Conservation (phyloP, 2,888 invertebrate genomes). For the Torymus texanus region DNA sequence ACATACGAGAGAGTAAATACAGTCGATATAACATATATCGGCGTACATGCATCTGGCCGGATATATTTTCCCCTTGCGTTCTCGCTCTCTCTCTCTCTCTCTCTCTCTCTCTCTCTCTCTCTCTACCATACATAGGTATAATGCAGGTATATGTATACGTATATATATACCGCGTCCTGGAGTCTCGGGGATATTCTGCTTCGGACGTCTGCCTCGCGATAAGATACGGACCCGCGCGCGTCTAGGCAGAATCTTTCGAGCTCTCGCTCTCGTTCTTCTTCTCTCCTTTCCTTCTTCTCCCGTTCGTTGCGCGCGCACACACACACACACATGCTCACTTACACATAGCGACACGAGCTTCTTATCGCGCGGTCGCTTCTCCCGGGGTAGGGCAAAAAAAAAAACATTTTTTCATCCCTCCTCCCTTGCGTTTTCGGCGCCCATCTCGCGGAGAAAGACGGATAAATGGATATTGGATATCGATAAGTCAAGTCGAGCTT, state of each 20-base stretch:
- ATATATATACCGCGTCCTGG: conserved; percentile 41
- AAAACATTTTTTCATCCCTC: conserved; percentile 33
- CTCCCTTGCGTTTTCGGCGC: conserved; percentile 26
- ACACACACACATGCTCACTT: not conserved
- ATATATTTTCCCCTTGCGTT: conserved; percentile 35
- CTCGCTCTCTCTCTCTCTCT: no score
- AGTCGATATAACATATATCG: conserved; percentile 50
- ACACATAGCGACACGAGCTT: conserved; percentile 22
- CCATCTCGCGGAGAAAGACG: conserved; percentile 44
- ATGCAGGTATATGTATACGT: conserved; percentile 63
- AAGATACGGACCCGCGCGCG: conserved; percentile 64
- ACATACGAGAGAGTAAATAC: conserved; percentile 52
- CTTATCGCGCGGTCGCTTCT: conserved; percentile 31
- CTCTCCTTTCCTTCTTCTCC: conserved; percentile 2
- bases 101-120: no score
- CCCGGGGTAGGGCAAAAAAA: not conserved
- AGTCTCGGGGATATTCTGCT: conserved; percentile 65
- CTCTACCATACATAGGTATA: conserved; percentile 60
- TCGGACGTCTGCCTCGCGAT: conserved; percentile 69
- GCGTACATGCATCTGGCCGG: conserved; percentile 52
- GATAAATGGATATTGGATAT: conserved; percentile 58
- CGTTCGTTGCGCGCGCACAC: not conserved
- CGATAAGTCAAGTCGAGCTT: conserved; percentile 56
- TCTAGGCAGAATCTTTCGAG: conserved; percentile 57
- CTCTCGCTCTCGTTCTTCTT: conserved; percentile 44